Conservation (phyloP, 1,140 invertebrate species). For the Littorina saxatilis region DNA sequence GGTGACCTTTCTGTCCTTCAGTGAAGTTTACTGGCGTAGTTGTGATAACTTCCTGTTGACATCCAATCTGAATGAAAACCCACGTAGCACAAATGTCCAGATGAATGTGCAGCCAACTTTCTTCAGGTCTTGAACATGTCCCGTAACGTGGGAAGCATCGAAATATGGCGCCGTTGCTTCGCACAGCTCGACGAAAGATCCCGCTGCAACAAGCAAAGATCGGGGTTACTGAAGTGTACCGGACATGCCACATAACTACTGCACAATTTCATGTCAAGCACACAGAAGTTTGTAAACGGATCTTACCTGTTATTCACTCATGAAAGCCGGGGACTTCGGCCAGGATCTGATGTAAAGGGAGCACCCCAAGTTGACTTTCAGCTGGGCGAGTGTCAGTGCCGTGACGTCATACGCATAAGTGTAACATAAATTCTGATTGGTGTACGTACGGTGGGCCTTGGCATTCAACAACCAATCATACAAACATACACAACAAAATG, state of each 20-base stretch:
- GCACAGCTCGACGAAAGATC: constrained; percentile 27
- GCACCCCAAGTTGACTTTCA: constrained; percentile 39
- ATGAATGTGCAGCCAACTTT: neutral
- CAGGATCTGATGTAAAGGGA: neutral
- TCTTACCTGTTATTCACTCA: neutral
- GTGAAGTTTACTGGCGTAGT: neutral
- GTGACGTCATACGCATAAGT: constrained; percentile 1
- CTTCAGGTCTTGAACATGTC: neutral
- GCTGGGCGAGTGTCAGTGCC: constrained; percentile 32
- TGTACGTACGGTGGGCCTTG: neutral
- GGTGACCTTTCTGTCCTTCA: constrained; percentile 34
- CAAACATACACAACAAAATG: neutral
- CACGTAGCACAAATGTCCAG: neutral
- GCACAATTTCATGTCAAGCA: too few species aligned
- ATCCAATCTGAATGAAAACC: too few species aligned
- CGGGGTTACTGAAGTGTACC: too few species aligned
- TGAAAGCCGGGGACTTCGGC: neutral
- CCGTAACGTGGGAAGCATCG: constrained; percentile 17
- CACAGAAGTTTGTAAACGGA: too few species aligned
- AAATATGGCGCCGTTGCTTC: constrained; percentile 33
- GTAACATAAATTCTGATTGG: constrained; percentile 4
- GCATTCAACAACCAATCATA: neutral
- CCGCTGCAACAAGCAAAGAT: constrained; percentile 30
- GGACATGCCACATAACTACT: too few species aligned
- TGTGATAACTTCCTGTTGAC: neutral